Percentiles rank a stretch among this genome's conserved stretches.
Conservation (phyloP, 2,113 vertebrate genomes). For the Rynchops niger region DNA sequence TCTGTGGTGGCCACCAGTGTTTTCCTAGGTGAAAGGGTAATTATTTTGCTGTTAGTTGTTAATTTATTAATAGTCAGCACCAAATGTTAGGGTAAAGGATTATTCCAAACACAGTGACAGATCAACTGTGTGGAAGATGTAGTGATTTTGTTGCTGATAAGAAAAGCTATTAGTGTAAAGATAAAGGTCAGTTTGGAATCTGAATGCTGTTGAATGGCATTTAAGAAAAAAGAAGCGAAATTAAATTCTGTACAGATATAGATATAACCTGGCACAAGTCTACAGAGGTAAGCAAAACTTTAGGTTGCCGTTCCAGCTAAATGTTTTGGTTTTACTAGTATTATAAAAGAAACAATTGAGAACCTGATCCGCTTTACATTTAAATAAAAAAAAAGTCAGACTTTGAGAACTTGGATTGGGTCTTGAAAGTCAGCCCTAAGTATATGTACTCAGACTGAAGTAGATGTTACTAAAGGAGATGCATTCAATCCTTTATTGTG, state of each 20-base stretch:
- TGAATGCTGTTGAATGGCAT: background rate
- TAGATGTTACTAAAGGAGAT: background rate
- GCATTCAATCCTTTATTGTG: background rate
- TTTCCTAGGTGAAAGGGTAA: slow-evolving; percentile 76
- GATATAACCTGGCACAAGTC: background rate
- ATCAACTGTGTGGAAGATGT: slow-evolving; percentile 60
- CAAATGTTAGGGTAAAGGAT: slow-evolving; percentile 68
- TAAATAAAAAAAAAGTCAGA: background rate
- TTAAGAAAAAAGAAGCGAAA: slow-evolving; percentile 8
- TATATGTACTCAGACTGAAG: background rate
- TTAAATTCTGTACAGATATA: background rate
- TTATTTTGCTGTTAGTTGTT: slow-evolving; percentile 73
- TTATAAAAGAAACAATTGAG: background rate
- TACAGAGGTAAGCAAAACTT: background rate
- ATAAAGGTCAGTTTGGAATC: slow-evolving; percentile 45
- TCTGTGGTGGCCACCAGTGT: slow-evolving; percentile 66
- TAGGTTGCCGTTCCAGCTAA: background rate
- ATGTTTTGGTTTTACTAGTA: fast-evolving
- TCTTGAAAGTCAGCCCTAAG: background rate
- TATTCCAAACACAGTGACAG: slow-evolving; percentile 69
- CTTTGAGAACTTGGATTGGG: background rate
- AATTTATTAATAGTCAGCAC: slow-evolving; percentile 76
- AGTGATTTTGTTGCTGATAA: slow-evolving; percentile 53
- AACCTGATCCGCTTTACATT: background rate
- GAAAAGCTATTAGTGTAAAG: slow-evolving; percentile 55